Base-by-base conservation (phyloP, 2,888 invertebrate genomes). In the Spodoptera exigua region DNA sequence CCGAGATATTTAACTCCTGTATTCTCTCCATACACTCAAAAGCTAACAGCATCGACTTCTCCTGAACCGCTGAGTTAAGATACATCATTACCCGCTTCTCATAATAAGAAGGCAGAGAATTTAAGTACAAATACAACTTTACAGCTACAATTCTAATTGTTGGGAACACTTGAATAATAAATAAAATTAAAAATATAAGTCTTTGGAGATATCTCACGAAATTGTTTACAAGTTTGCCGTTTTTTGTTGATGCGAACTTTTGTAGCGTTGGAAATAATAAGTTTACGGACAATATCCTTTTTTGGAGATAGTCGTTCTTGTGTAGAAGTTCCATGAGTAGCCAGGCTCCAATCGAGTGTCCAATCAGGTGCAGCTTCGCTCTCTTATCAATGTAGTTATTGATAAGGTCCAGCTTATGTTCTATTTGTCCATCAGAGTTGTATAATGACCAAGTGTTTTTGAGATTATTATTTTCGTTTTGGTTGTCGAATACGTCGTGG, bases 251-350 rank as follows among this genome's bases (percentile, higher is more conserved):
- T 17, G 61, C 35, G 16, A 72, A 41, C 11, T 63, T 63, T 59
- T 74, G 74, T 46, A 73, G 46, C 14, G 66, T 71, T 21, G 68
- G 68, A 43, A 76, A 76, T 43, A 76, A 52, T 40, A 76, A 63
- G 45, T 70, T 63, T 18, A 73, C 46, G 11, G 74, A 70, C 3
- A 27, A 60, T 34, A 64, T 58, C 56, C 62, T 70, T 57, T 68
- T 39, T 12, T 16, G 47, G 0, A 68, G 21, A 27, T 57, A 0
- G 3, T 70, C 58, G 41, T 76, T 62, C 44, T 58, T 73, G 37
- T 73, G 16, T 17, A 76, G 17, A 0, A 76, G 59, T 64, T 76
- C 67, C 16, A 58, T 53, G 3, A 76, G 53, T 37, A 76, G 46
- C 75, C 74, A 74, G 1, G 64, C 60, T 34, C 66, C 73, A 0